A percentile compares a stretch with the other conserved stretches of the same genome.
phyloP scores from a whole-genome alignment of 2,113 vertebrate species.

The Lophochroa leadbeateri region DNA sequence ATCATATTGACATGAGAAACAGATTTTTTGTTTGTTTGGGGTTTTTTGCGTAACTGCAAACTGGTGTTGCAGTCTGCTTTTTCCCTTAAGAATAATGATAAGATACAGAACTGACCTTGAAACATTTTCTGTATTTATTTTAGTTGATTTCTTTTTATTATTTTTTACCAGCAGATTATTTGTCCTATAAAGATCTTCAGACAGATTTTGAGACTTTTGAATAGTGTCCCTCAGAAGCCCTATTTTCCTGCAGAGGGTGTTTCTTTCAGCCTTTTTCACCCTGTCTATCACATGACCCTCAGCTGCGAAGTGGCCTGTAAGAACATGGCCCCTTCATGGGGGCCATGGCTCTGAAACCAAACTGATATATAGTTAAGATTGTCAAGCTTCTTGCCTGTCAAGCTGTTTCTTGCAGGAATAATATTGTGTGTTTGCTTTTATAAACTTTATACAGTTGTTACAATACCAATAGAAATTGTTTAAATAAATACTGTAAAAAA shows the following conservation, averaged over 20 bases:
- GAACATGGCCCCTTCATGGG: too few relatives aligned
- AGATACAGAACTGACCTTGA: not conserved
- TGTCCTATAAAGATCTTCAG: not conserved
- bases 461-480: not conserved
- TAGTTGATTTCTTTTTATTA: not conserved
- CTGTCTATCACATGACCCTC: not conserved
- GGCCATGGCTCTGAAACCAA: not conserved
- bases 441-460: not conserved
- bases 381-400: not conserved
- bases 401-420: not conserved
- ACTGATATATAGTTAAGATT: not conserved
- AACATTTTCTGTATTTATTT: not conserved
- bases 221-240: not conserved
- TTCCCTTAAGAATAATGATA: not conserved
- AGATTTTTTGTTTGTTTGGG: not conserved
- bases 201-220: not conserved
- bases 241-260: fast-evolving
- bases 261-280: not conserved
- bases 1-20: not conserved
- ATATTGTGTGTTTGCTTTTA: not conserved
- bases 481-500: not conserved
- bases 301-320: not conserved
- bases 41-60: not conserved
- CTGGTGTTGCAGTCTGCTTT: not conserved
- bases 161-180: not conserved